phyloP scores from a whole-genome alignment of 2,113 vertebrate species.

The Lampris incognitus region DNA sequence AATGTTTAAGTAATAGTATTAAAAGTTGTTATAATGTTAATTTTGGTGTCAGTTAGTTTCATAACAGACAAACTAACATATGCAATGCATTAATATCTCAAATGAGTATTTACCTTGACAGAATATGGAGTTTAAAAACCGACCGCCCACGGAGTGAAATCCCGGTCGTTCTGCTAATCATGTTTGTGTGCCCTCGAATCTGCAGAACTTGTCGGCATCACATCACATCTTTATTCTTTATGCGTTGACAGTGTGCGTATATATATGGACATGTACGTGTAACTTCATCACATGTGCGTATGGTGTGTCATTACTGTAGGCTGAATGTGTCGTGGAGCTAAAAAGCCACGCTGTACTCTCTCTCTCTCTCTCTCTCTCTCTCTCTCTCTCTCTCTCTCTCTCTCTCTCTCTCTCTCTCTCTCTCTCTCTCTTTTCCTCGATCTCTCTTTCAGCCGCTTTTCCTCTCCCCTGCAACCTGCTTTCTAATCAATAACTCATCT shows the following conservation, averaged over 20 bases:
- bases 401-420: slow-evolving; percentile 10
- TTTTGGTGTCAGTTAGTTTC: no score
- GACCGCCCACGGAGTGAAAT: no score
- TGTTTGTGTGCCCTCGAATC: no score
- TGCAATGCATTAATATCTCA: no score
- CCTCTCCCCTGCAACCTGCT: slow-evolving; percentile 67
- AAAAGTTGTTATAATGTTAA: no score
- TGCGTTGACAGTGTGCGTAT: slow-evolving; percentile 2
- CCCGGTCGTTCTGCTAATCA: no score
- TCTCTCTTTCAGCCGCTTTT: slow-evolving; percentile 47
- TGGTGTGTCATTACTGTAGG: slow-evolving; percentile 44
- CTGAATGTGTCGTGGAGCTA: slow-evolving; percentile 58
- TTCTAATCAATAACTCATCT: slow-evolving; percentile 85
- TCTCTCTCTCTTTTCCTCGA: slow-evolving; percentile 19
- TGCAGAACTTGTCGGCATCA: no score
- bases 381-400: slow-evolving; percentile 5
- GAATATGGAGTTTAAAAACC: no score
- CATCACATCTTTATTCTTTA: no score
- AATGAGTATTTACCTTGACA: no score
- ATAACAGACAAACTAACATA: no score
- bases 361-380: slow-evolving; percentile 18
- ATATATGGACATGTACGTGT: slow-evolving; percentile 24
- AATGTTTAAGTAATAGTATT: no score
- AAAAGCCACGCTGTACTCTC: slow-evolving; percentile 51
- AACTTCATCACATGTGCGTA: slow-evolving; percentile 3